These are phyloP conservation scores for Syrphus vitripennis DNA, from an alignment of 2,888 invertebrate species.

Conservation along the genomic window DNA sequence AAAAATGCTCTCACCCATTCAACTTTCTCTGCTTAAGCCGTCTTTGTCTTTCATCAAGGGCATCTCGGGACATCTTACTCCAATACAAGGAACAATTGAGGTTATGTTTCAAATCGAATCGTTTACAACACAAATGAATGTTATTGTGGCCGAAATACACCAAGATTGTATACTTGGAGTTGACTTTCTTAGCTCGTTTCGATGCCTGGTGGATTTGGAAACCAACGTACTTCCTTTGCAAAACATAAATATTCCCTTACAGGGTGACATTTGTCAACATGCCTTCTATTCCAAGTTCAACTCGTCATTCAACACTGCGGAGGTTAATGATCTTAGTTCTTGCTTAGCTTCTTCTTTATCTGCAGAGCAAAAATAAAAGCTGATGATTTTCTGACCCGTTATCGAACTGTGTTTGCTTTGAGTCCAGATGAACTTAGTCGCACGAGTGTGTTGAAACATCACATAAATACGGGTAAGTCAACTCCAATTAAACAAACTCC, in stretches of 20 bases:
- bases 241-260: neutral
- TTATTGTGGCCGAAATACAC: neutral
- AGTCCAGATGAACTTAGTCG: too few relatives aligned
- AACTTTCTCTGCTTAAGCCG: too few relatives aligned
- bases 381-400: too few relatives aligned
- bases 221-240: neutral
- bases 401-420: too few relatives aligned
- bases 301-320: neutral
- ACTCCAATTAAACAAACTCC: neutral
- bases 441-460: too few relatives aligned
- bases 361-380: neutral
- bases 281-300: too few relatives aligned
- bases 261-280: neutral
- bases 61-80: neutral
- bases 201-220: neutral
- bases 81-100: neutral
- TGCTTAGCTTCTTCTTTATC: neutral
- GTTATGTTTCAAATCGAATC: neutral
- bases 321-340: neutral
- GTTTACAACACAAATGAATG: too few relatives aligned
- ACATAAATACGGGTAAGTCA: neutral
- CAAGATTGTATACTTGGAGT: neutral
- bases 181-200: neutral
- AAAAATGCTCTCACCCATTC: neutral
- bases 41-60: too few relatives aligned